phyloP scores from a whole-genome alignment of 1,140 invertebrate genomes.

The Odontomachus brunneus region DNA sequence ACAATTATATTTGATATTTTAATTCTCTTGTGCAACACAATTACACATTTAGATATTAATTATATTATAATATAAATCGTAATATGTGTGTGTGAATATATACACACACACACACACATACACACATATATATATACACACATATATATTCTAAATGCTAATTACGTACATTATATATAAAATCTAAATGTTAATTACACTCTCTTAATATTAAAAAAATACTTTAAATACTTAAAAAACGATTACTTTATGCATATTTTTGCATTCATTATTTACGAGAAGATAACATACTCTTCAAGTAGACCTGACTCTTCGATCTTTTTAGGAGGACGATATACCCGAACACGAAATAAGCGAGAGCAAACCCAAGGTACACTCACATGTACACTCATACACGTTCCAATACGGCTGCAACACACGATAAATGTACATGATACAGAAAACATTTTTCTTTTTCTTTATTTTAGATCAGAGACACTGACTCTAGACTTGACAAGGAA shows the following conservation, averaged over 20 bases:
- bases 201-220: background rate
- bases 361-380: constrained; percentile 55
- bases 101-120: too few relatives aligned
- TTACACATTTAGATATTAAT: background rate
- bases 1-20: background rate
- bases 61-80: background rate
- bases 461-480: constrained; percentile 65
- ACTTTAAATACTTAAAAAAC: background rate
- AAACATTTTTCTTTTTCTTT: constrained; percentile 38
- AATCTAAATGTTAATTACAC: background rate
- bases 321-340: constrained; percentile 50
- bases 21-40: too few relatives aligned
- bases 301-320: constrained; percentile 27
- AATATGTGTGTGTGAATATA: too few relatives aligned
- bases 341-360: constrained; percentile 51
- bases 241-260: background rate
- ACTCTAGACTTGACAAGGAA: constrained; percentile 59
- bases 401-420: background rate
- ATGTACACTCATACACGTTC: background rate
- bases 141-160: background rate
- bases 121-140: too few relatives aligned
- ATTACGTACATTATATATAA: background rate
- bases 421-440: background rate
- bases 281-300: background rate
- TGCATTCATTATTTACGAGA: background rate